These are phyloP conservation scores for Columba guinea DNA, from an alignment of 2,797 vertebrate genomes.

Conservation along the genomic window DNA sequence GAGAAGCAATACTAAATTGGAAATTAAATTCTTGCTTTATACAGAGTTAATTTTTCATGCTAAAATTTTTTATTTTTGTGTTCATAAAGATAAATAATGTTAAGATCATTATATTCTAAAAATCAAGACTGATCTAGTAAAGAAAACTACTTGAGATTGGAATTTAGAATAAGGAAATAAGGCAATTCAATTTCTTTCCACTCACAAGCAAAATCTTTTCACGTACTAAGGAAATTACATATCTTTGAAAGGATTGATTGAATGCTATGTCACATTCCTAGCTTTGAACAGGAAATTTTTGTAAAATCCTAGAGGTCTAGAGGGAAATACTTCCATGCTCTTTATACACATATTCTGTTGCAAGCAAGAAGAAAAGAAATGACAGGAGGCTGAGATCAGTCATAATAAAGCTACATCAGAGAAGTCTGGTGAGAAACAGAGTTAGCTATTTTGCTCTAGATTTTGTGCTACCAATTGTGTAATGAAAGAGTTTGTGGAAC, in stretches of 20 bases:
- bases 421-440: not conserved
- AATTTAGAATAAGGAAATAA: not conserved
- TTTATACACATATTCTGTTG: not conserved
- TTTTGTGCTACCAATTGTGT: not conserved
- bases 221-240: constrained; percentile 8
- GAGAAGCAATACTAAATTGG: not conserved
- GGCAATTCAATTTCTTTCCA: not conserved
- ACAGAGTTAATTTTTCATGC: not conserved
- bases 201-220: not conserved
- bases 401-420: not conserved
- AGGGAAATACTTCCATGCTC: not conserved
- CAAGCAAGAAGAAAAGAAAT: not conserved
- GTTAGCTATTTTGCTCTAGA: not conserved
- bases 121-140: not conserved
- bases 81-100: not conserved
- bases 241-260: constrained; percentile 32
- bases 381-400: not conserved
- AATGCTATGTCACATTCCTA: not conserved
- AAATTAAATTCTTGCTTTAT: not conserved
- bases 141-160: not conserved
- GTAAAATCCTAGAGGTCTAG: not conserved
- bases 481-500: not conserved
- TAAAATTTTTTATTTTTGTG: not conserved
- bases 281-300: constrained; percentile 6
- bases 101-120: not conserved